Conservation (phyloP, 2,888 invertebrate species). For the Diarsia brunnea region DNA sequence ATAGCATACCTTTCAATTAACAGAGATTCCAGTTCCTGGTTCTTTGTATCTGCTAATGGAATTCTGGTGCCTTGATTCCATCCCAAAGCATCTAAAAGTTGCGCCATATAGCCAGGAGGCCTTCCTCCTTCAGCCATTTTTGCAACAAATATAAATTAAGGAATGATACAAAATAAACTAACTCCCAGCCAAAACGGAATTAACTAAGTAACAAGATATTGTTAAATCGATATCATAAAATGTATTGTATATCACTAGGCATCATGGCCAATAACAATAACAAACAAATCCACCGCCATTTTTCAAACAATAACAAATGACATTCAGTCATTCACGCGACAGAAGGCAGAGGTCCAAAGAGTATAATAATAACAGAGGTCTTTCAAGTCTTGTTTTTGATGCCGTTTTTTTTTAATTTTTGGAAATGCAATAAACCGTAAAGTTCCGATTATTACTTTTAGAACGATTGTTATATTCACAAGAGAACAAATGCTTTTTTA, state of each 20-base stretch:
- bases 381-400: not conserved
- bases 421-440: constrained; percentile 18
- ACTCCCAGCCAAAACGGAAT: constrained; percentile 49
- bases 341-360: too few relatives aligned
- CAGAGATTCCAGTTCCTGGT: constrained; percentile 85
- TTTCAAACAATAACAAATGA: constrained; percentile 73
- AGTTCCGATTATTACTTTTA: constrained; percentile 4
- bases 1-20: constrained; percentile 81
- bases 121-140: constrained; percentile 76
- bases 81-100: constrained; percentile 93
- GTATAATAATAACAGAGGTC: too few relatives aligned
- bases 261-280: constrained; percentile 52
- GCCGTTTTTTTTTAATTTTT: not conserved
- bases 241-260: constrained; percentile 49
- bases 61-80: constrained; percentile 95
- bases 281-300: constrained; percentile 72
- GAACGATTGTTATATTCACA: too few relatives aligned
- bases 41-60: constrained; percentile 95
- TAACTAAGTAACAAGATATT: constrained; percentile 40
- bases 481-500: not conserved
- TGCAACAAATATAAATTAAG: constrained; percentile 32
- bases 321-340: constrained; percentile 40
- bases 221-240: constrained; percentile 69
- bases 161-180: constrained; percentile 37
- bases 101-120: constrained; percentile 89